A percentile compares a stretch with the other conserved stretches of the same genome.
Evolutionary conservation across 2,797 vertebrate genomes (phyloP).

Genomic region (Microchirus variegatus): DNA sequence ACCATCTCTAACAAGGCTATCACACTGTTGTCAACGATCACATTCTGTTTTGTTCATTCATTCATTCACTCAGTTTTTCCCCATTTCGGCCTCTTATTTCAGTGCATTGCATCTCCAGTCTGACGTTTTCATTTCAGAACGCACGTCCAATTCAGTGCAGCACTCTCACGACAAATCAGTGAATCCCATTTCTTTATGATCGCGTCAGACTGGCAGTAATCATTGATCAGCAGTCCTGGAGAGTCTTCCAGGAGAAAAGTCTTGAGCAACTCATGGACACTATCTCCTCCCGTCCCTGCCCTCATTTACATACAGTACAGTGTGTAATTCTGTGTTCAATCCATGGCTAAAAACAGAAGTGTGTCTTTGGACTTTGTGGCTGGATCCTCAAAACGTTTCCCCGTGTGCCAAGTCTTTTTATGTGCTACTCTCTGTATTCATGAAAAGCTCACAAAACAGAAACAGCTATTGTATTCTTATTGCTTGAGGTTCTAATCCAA

Average conservation of each 20-base stretch:
- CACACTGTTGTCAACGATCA: constrained; percentile 1
- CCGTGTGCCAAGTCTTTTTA: neutral
- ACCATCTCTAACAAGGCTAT: constrained; percentile 3
- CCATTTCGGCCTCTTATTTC: neutral
- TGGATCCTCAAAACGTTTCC: constrained; percentile 5
- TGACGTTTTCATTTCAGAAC: too few species aligned
- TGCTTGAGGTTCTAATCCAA: constrained; percentile 20
- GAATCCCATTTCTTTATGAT: neutral
- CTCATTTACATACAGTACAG: neutral
- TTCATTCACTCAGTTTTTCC: neutral
- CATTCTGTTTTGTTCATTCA: neutral
- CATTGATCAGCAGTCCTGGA: constrained; percentile 17
- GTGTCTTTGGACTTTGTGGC: constrained; percentile 1
- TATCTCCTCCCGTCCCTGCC: neutral
- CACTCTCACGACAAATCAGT: neutral
- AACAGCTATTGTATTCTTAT: constrained; percentile 6
- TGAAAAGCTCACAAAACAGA: constrained; percentile 3
- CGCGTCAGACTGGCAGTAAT: constrained; percentile 3
- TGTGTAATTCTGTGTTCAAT: neutral
- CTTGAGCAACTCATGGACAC: constrained; percentile 3
- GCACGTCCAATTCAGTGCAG: neutral
- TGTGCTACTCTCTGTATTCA: neutral
- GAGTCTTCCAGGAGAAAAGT: neutral
- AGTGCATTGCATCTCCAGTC: neutral
- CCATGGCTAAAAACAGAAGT: constrained; percentile 7